Conservation (phyloP, 2,888 invertebrate genomes). For the Cryptocephalus moraei region DNA sequence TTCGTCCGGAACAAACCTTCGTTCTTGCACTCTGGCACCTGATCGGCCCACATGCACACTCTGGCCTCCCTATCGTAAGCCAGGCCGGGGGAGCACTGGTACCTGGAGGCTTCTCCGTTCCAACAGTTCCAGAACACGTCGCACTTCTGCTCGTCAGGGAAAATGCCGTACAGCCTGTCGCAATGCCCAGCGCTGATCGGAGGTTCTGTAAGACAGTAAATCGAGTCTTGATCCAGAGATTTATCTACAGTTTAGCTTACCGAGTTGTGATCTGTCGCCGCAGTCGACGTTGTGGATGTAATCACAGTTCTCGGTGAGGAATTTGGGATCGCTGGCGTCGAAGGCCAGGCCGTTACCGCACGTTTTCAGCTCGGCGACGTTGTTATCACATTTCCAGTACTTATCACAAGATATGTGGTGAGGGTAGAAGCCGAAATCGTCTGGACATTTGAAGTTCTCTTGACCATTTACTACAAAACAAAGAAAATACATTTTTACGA, state of each 20-base stretch:
- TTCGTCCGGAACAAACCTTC: constrained; percentile 51
- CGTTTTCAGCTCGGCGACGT: constrained; percentile 77
- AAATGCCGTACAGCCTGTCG: constrained; percentile 81
- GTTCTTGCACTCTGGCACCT: constrained; percentile 82
- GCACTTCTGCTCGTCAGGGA: constrained; percentile 78
- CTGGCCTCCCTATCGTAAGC: constrained; percentile 90
- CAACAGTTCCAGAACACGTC: constrained; percentile 96
- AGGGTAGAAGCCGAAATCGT: constrained; percentile 90
- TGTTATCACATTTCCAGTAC: constrained; percentile 92
- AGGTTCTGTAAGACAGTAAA: constrained; percentile 50
- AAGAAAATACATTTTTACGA: constrained; percentile 2
- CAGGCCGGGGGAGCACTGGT: constrained; percentile 89
- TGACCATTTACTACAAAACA: constrained; percentile 57
- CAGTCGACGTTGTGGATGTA: constrained; percentile 92
- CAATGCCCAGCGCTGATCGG: constrained; percentile 79
- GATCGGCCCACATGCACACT: constrained; percentile 95
- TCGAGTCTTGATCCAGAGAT: neutral
- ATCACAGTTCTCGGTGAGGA: constrained; percentile 88
- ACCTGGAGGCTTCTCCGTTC: constrained; percentile 89
- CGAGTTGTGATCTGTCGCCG: constrained; percentile 76
- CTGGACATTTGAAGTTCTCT: constrained; percentile 85
- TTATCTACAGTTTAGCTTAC: constrained; percentile 41
- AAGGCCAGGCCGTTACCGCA: constrained; percentile 92
- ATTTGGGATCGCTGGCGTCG: constrained; percentile 80
- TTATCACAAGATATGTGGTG: constrained; percentile 85